A percentile compares a stretch with the other conserved stretches of the same genome.
Evolutionary conservation across 2,113 vertebrate species (phyloP).

Genomic region (Corythornis madagascariensis): DNA sequence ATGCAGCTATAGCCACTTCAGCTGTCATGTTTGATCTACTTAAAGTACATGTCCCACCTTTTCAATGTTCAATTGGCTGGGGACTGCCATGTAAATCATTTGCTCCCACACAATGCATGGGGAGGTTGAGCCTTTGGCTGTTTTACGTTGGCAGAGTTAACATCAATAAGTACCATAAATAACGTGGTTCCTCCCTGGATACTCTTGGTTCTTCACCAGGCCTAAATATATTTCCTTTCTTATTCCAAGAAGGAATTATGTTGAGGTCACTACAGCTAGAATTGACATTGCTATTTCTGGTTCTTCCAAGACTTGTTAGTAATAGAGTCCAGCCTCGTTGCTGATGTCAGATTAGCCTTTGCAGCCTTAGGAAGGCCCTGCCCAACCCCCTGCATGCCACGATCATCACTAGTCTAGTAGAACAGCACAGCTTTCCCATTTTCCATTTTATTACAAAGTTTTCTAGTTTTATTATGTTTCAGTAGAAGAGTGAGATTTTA

Average conservation of each 20-base stretch:
- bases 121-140: not conserved
- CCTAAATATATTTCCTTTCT: not conserved
- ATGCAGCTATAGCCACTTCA: not conserved
- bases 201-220: not conserved
- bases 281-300: not conserved
- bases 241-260: not conserved
- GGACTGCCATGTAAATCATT: not conserved
- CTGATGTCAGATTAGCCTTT: not conserved
- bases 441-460: not conserved
- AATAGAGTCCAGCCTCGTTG: not conserved
- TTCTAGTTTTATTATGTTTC: not conserved
- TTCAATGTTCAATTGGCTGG: not conserved
- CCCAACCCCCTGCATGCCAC: not conserved
- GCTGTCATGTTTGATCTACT: not conserved
- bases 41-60: not conserved
- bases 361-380: not conserved
- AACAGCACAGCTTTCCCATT: not conserved
- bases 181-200: not conserved
- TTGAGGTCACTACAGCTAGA: not conserved
- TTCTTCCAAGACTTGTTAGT: not conserved
- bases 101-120: rapidly evolving
- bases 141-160: not conserved
- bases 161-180: not conserved
- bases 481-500: not conserved
- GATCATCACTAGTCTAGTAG: not conserved